Conservation (phyloP, 2,113 vertebrate genomes). For the Dasypus novemcinctus region DNA sequence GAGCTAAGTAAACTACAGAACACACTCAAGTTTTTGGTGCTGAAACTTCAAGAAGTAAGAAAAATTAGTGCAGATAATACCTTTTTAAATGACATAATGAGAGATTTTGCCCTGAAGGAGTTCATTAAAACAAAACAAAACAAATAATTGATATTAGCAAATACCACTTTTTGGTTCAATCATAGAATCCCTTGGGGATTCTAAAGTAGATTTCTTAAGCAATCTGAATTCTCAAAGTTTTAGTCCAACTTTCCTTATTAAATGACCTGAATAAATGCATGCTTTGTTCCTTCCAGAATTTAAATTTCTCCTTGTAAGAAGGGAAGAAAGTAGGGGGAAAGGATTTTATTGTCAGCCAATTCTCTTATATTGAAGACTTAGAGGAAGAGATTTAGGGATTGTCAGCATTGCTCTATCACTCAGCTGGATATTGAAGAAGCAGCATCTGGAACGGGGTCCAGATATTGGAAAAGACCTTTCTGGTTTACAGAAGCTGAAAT, state of each 20-base stretch:
- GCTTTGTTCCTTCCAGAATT: conserved; percentile 30
- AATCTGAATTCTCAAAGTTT: conserved; percentile 23
- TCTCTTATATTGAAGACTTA: not conserved
- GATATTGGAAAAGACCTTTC: not conserved
- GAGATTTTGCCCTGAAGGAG: not conserved
- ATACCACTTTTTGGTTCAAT: not conserved
- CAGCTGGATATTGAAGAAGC: not conserved
- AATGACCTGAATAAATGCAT: not conserved
- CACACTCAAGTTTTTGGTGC: not conserved
- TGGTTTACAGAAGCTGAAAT: not conserved
- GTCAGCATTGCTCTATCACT: not conserved
- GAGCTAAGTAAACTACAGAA: not conserved
- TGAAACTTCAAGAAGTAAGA: not conserved
- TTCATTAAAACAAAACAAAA: conserved; percentile 12
- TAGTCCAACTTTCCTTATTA: not conserved
- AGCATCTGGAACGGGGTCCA: not conserved
- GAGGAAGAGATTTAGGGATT: not conserved
- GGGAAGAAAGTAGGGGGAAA: not conserved
- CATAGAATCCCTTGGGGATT: not conserved
- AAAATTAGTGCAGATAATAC: not conserved
- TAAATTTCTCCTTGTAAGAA: not conserved
- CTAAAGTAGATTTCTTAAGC: not conserved
- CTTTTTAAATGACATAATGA: not conserved
- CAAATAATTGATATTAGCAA: not conserved
- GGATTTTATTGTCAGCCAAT: not conserved